A percentile compares a stretch with the other conserved stretches of the same genome.
phyloP scores from a whole-genome alignment of 1,140 invertebrate genomes.

The Odontomachus brunneus region DNA sequence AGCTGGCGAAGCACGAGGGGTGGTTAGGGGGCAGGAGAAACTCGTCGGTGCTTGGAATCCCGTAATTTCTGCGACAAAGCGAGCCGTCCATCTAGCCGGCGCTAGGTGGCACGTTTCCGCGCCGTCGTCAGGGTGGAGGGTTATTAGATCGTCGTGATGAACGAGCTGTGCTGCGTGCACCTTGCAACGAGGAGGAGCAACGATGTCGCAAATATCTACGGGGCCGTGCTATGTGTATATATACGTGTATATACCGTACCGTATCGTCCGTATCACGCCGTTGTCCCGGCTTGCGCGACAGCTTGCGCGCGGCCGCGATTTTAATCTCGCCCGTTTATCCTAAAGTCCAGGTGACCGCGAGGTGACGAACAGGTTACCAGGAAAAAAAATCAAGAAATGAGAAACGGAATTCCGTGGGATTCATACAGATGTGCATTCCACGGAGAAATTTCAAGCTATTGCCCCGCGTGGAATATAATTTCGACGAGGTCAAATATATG shows the following conservation, averaged over 20 bases:
- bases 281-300: slow-evolving; percentile 22
- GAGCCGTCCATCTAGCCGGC: slow-evolving; percentile 73
- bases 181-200: slow-evolving; percentile 45
- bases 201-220: slow-evolving; percentile 56
- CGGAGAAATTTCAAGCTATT: neutral
- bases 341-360: neutral
- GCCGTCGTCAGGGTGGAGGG: slow-evolving; percentile 60
- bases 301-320: slow-evolving; percentile 11
- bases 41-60: slow-evolving; percentile 69
- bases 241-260: neutral
- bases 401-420: neutral
- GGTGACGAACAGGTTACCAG: neutral
- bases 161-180: slow-evolving; percentile 68
- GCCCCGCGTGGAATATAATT: no score
- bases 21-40: neutral
- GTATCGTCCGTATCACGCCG: neutral
- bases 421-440: neutral
- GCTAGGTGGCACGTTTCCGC: slow-evolving; percentile 55
- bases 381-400: neutral
- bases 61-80: slow-evolving; percentile 80
- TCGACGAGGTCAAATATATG: no score
- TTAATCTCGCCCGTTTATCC: slow-evolving; percentile 3
- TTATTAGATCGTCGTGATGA: slow-evolving; percentile 79
- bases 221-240: slow-evolving; percentile 15
- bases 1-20: neutral